Evolutionary conservation across 2,888 invertebrate species (phyloP).

Genomic region (Apamea sordens): DNA sequence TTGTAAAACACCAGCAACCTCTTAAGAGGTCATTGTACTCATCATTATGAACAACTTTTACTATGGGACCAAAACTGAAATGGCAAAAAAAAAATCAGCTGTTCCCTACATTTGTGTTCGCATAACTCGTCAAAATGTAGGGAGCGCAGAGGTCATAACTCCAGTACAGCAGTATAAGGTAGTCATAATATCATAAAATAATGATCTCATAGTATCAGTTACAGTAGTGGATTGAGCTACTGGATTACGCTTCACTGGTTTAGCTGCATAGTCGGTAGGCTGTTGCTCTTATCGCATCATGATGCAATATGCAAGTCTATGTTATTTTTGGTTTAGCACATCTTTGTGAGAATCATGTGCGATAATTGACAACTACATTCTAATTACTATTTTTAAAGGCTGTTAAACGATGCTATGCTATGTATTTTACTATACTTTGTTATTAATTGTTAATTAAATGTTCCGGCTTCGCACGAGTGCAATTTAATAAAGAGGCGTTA

Average conservation of each 20-base stretch:
- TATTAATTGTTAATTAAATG: background rate
- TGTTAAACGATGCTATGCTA: background rate
- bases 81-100: too few species aligned
- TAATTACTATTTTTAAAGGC: background rate
- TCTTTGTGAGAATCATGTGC: constrained; percentile 5
- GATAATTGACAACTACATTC: constrained; percentile 1
- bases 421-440: background rate
- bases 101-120: too few species aligned
- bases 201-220: constrained; percentile 21
- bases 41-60: too few species aligned
- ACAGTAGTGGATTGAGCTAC: constrained; percentile 30
- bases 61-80: too few species aligned
- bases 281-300: constrained; percentile 12
- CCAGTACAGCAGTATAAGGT: background rate
- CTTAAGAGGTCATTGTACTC: too few species aligned
- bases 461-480: too few species aligned
- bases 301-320: constrained; percentile 16
- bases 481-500: background rate
- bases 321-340: constrained; percentile 3
- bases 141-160: background rate
- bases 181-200: background rate
- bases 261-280: background rate
- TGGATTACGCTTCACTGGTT: constrained; percentile 31
- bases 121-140: too few species aligned
- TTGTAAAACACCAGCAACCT: too few species aligned